Conservation (phyloP, 2,113 vertebrate genomes). For the Pavo muticus region DNA sequence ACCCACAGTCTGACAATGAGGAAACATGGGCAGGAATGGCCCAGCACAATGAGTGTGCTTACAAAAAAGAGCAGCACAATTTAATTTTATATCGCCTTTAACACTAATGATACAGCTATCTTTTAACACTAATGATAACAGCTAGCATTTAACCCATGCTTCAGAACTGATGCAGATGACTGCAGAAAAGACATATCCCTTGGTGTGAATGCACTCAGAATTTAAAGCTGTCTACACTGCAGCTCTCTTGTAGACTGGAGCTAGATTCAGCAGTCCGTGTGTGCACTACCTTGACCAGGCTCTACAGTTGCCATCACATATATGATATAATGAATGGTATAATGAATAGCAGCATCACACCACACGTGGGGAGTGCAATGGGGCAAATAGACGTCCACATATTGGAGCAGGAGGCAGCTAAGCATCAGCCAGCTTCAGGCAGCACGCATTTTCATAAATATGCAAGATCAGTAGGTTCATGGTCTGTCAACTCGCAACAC, state of each 20-base stretch:
- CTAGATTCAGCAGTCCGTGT: not conserved
- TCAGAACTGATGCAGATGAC: not conserved
- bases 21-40: not conserved
- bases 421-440: not conserved
- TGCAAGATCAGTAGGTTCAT: fast-evolving
- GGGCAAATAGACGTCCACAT: fast-evolving
- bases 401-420: fast-evolving
- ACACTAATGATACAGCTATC: not conserved
- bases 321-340: too few species aligned
- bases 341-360: not conserved
- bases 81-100: not conserved
- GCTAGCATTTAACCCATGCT: not conserved
- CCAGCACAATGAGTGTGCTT: not conserved
- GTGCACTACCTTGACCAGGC: fast-evolving
- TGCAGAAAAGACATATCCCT: not conserved
- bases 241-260: not conserved
- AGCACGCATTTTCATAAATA: not conserved
- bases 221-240: not conserved
- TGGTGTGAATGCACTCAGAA: not conserved
- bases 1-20: not conserved
- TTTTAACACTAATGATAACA: too few species aligned
- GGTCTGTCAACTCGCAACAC: not conserved
- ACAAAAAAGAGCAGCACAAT: not conserved
- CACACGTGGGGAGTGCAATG: fast-evolving
- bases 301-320: not conserved